These are phyloP conservation scores for Holothuria glaberrima DNA, from an alignment of 35 echinoderm and acorn worm species.

Conservation along the genomic window DNA sequence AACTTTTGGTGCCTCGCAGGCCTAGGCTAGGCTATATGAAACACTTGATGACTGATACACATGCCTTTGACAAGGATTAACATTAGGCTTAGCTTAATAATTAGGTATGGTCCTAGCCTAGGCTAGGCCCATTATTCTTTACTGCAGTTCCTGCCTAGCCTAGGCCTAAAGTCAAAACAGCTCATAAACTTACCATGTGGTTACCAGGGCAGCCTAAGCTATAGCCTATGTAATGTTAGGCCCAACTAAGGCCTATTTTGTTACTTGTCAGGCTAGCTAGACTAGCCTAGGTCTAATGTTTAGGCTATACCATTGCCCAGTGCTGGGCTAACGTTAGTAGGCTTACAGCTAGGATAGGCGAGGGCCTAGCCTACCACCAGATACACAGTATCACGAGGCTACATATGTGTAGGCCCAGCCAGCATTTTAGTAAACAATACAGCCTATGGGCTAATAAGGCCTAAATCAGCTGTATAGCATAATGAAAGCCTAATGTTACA, in stretches of 20 bases:
- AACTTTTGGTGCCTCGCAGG: not conserved
- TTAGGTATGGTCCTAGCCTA: slow-evolving; percentile 5
- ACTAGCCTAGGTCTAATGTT: no score
- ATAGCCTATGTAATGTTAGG: not conserved
- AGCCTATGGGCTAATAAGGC: no score
- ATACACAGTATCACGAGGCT: no score
- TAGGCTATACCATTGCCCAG: no score
- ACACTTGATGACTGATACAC: not conserved
- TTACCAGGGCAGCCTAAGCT: not conserved
- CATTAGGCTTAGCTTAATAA: not conserved
- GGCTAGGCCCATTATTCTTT: not conserved
- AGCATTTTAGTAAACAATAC: no score
- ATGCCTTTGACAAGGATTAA: not conserved
- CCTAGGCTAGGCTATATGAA: not conserved
- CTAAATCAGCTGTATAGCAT: not conserved
- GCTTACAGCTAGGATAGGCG: no score
- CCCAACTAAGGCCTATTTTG: not conserved
- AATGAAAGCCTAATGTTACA: not conserved
- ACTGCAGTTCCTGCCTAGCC: not conserved
- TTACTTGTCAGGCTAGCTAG: no score
- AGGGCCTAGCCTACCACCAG: no score
- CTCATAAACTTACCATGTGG: not conserved
- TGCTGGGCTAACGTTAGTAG: no score
- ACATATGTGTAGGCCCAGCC: no score
- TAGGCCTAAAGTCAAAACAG: not conserved